These are phyloP conservation scores for Lanistes nyassanus DNA, from an alignment of 1,140 invertebrate species.

Conservation along the genomic window DNA sequence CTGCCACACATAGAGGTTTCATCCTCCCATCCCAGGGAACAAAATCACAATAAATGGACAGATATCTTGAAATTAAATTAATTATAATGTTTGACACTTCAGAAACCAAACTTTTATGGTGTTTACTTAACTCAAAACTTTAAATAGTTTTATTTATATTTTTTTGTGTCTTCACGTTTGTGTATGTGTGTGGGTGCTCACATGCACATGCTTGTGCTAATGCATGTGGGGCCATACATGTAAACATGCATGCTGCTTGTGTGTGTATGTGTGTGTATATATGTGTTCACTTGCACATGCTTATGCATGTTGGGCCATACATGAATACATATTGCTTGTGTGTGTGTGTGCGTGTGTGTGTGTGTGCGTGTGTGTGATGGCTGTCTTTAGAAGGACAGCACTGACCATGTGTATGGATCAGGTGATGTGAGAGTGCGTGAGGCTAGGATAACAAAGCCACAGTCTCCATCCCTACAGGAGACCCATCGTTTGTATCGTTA, in stretches of 20 bases:
- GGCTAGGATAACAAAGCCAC: constrained; percentile 41
- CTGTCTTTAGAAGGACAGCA: neutral
- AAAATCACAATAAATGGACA: too few relatives aligned
- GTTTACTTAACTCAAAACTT: too few relatives aligned
- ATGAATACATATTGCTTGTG: neutral
- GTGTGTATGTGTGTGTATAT: neutral
- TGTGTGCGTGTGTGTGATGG: neutral
- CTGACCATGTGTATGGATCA: neutral
- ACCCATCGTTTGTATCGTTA: constrained; percentile 52
- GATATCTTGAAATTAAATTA: too few relatives aligned
- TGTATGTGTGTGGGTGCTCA: too few relatives aligned
- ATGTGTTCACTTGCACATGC: neutral
- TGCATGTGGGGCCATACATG: neutral
- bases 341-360: neutral
- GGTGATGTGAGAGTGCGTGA: constrained; percentile 40
- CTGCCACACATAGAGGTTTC: too few relatives aligned
- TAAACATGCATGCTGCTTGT: neutral
- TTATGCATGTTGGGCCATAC: too few relatives aligned
- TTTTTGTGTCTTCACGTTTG: too few relatives aligned
- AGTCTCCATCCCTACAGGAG: constrained; percentile 51
- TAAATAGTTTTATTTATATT: too few relatives aligned
- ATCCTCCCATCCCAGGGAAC: too few relatives aligned
- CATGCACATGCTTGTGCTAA: neutral
- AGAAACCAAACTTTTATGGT: too few relatives aligned
- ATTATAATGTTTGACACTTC: too few relatives aligned